Evolutionary conservation across 1,140 invertebrate species (phyloP), one percentile per base, ranked within the genome.

Genomic region (Diplogasteroides magnus): DNA sequence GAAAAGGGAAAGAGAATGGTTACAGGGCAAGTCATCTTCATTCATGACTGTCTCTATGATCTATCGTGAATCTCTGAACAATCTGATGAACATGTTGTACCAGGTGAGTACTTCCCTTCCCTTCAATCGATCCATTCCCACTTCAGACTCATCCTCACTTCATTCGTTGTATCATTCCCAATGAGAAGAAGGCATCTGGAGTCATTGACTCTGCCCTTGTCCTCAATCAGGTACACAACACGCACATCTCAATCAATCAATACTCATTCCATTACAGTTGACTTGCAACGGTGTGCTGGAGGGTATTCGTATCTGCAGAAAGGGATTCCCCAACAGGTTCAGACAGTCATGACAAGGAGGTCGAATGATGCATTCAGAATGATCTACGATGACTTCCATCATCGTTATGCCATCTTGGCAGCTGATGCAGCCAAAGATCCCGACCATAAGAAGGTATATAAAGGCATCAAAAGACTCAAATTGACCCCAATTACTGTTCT

Each of bases 211-310:
- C 37, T 6, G 37, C 37, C 6, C 37, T 48, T 19, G 37, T 48
- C 6, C 37, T 48, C 6, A 48, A 48, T 19, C 37, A 48, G 37
- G 37, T 48, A 19, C 37, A 6, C 37, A 48, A 6, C 37, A 48
- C 6, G 37, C 37, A 48, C 37, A 48, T 19, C 37, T 11, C 37
- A 19, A 48, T 19, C 37, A 48, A 6, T 48, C 37, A n/a, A n/a
- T n/a, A n/a, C n/a, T n/a, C n/a, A n/a, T n/a, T n/a, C n/a, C n/a
- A 48, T 48, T 99, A 87, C 97, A 99, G 88, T 88, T 99, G 81
- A 97, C 96, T 78, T 99, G 97, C 91, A 99, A 99, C 90, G 97
- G 97, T 96, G 97, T 99, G 87, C 91, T 99, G 89, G 97, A 99
- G 91, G 97, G 97, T 88, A 99, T 99, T 88, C 94, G 97, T 96